Percentiles rank a stretch among this genome's conserved stretches.
Conservation (phyloP, 2,113 vertebrate genomes). For the Oncorhynchus kisutch region DNA sequence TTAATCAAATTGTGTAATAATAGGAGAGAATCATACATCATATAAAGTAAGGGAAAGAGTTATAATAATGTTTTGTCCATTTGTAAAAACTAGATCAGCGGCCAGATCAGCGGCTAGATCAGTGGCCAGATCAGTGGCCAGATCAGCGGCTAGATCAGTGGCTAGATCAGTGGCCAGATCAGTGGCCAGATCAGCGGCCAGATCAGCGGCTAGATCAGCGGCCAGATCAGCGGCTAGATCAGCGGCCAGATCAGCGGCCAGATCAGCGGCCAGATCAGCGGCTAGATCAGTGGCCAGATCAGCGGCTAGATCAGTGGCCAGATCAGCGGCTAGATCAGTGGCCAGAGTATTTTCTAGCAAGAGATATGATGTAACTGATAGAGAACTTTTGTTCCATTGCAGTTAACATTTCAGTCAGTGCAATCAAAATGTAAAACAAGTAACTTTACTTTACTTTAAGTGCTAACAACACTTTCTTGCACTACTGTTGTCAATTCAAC, state of each 20-base stretch:
- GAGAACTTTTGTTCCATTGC: background rate
- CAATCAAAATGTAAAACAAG: background rate
- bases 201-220: no score
- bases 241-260: conserved; percentile 13
- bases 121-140: no score
- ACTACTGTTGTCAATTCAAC: conserved; percentile 7
- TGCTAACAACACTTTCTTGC: no score
- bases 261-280: no score
- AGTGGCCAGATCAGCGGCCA: no score
- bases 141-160: conserved; percentile 26
- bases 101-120: no score
- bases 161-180: background rate
- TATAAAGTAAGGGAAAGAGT: conserved; percentile 37
- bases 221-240: background rate
- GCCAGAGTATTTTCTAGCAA: background rate
- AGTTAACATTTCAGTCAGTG: background rate
- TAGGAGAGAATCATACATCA: conserved; percentile 18
- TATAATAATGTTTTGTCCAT: conserved; percentile 35
- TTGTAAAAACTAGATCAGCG: conserved; percentile 39
- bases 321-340: conserved; percentile 25
- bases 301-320: no score
- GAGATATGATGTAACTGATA: background rate
- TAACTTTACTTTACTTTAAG: no score
- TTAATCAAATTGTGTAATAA: conserved; percentile 18
- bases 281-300: no score